phyloP scores from a whole-genome alignment of 2,797 vertebrate species.

The Podargus strigoides region DNA sequence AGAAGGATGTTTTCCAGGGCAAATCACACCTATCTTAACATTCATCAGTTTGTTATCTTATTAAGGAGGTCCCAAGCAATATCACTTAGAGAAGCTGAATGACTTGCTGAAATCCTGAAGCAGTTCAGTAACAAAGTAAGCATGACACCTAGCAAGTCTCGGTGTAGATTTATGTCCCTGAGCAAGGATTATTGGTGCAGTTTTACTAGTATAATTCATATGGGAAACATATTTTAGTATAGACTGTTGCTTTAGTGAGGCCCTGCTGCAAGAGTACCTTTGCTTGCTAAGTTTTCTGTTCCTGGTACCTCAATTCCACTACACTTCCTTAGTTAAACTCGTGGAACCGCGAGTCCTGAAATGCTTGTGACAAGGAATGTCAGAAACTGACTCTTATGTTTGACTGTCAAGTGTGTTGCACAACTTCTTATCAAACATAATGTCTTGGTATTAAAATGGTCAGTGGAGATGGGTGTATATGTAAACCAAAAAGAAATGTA shows the following conservation, averaged over 20 bases:
- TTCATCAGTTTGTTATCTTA: background rate
- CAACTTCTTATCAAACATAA: background rate
- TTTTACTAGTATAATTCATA: background rate
- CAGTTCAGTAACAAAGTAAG: background rate
- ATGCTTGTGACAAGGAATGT: background rate
- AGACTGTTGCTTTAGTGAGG: background rate
- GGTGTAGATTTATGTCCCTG: background rate
- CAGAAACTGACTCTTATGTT: background rate
- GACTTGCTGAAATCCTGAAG: background rate
- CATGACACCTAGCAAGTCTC: background rate
- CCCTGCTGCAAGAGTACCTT: background rate
- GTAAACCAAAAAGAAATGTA: background rate
- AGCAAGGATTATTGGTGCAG: background rate
- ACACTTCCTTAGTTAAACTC: background rate
- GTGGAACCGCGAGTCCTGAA: background rate
- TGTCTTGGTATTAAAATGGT: background rate
- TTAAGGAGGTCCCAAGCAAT: background rate
- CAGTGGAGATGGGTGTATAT: background rate
- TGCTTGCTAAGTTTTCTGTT: background rate
- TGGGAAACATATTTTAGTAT: background rate
- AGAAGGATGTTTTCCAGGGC: background rate
- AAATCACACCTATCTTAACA: background rate
- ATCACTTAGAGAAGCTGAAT: background rate
- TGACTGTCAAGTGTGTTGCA: background rate
- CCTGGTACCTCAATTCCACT: background rate